Conservation (phyloP, 1,140 invertebrate genomes). For the Trichomalopsis sarcophagae region DNA sequence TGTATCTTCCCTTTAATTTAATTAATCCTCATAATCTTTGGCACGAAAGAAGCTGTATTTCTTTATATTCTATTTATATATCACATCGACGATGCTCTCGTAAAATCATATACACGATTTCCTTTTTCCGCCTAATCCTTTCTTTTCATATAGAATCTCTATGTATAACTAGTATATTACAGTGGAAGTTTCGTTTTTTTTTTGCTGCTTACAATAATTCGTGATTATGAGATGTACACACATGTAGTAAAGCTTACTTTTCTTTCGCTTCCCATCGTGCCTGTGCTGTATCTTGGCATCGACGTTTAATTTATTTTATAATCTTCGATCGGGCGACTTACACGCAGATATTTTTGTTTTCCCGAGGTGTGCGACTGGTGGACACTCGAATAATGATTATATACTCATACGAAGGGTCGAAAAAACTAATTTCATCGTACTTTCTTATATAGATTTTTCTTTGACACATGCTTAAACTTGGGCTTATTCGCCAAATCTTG, state of each 20-base stretch:
- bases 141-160: slow-evolving; percentile 56
- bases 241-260: slow-evolving; percentile 28
- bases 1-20: slow-evolving; percentile 21
- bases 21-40: slow-evolving; percentile 41
- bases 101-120: slow-evolving; percentile 47
- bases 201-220: slow-evolving; percentile 43
- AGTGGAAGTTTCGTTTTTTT: slow-evolving; percentile 55
- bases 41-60: slow-evolving; percentile 51
- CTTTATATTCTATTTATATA: slow-evolving; percentile 51
- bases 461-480: neutral
- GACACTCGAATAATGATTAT: slow-evolving; percentile 26
- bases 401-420: slow-evolving; percentile 24
- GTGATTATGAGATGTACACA: slow-evolving; percentile 44
- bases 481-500: neutral
- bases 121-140: slow-evolving; percentile 7
- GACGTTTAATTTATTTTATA: neutral
- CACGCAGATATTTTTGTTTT: slow-evolving; percentile 8
- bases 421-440: slow-evolving; percentile 39
- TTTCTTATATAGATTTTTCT: slow-evolving; percentile 16
- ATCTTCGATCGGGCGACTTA: slow-evolving; percentile 32
- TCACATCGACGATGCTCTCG: slow-evolving; percentile 52
- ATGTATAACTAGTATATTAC: slow-evolving; percentile 58
- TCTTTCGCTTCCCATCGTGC: slow-evolving; percentile 1
- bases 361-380: slow-evolving; percentile 8
- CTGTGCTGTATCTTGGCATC: neutral